phyloP scores from a whole-genome alignment of 1,140 invertebrate genomes.

The Mylabris phalerata region DNA sequence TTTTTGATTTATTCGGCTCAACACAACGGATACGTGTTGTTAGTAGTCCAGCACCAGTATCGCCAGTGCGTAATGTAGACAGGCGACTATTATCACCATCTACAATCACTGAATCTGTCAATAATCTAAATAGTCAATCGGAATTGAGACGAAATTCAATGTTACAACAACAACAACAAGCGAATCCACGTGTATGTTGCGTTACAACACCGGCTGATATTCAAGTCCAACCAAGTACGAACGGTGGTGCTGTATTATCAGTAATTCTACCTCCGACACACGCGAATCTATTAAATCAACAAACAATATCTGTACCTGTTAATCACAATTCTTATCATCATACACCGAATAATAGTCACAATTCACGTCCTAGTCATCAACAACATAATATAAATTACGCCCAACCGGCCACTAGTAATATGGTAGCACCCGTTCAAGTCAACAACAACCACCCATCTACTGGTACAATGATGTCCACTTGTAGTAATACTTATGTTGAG shows the following conservation, averaged over 20 bases:
- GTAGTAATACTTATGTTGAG: constrained; percentile 55
- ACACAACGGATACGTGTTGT: constrained; percentile 78
- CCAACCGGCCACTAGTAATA: constrained; percentile 13
- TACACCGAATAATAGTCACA: constrained; percentile 26
- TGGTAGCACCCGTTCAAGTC: constrained; percentile 25
- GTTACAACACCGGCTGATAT: constrained; percentile 45
- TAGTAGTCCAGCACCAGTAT: constrained; percentile 40
- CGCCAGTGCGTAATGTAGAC: constrained; percentile 42
- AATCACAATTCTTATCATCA: constrained; percentile 19
- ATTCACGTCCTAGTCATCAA: constrained; percentile 28
- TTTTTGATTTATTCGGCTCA: constrained; percentile 93
- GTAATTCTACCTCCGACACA: constrained; percentile 65
- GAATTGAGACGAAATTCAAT: constrained; percentile 39
- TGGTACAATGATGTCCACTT: constrained; percentile 50
- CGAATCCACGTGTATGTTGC: constrained; percentile 44
- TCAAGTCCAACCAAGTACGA: constrained; percentile 54
- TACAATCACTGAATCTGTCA: constrained; percentile 46
- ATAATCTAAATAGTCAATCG: constrained; percentile 43
- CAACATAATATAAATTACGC: constrained; percentile 25
- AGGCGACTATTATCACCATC: constrained; percentile 34
- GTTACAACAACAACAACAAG: constrained; percentile 29
- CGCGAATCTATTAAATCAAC: constrained; percentile 40
- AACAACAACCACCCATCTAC: constrained; percentile 33
- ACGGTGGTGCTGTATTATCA: constrained; percentile 67
- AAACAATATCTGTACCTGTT: constrained; percentile 28